Percentiles rank a stretch among this genome's conserved stretches.
These are phyloP conservation scores for Iphiclides podalirius DNA, from an alignment of 2,888 invertebrate genomes.

Conservation along the genomic window DNA sequence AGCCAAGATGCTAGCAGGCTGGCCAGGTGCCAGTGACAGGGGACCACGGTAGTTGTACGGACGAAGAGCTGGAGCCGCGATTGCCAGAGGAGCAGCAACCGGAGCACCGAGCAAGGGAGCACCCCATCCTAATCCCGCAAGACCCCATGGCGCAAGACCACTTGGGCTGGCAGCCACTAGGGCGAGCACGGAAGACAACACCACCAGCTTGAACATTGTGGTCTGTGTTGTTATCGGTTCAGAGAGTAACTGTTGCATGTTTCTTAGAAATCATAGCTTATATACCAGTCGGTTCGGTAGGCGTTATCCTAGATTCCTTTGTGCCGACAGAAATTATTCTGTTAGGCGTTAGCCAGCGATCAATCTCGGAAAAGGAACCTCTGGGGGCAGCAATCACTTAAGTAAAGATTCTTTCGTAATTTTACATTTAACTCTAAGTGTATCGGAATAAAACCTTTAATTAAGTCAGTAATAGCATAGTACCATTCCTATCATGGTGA, in stretches of 20 bases:
- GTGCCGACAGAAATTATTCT: constrained; percentile 35
- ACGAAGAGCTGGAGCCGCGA: constrained; percentile 47
- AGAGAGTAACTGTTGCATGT: constrained; percentile 58
- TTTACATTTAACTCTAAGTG: constrained; percentile 11
- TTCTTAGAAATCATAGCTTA: constrained; percentile 50
- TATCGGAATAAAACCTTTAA: constrained; percentile 3
- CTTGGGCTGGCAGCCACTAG: constrained; percentile 75
- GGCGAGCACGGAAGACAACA: constrained; percentile 82
- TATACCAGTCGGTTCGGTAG: constrained; percentile 62
- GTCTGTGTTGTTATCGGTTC: constrained; percentile 70
- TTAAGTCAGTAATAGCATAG: constrained; percentile 35
- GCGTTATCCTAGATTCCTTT: constrained; percentile 66
- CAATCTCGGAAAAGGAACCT: constrained; percentile 32
- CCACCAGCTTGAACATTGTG: constrained; percentile 81
- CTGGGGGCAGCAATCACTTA: constrained; percentile 1
- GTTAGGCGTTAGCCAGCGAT: constrained; percentile 31
- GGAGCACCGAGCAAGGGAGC: constrained; percentile 49
- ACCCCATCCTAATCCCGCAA: constrained; percentile 31
- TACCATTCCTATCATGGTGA: constrained; percentile 47
- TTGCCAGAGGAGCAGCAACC: constrained; percentile 29
- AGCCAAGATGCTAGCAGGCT: constrained; percentile 68
- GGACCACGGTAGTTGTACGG: constrained; percentile 69
- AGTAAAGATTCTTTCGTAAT: neutral
- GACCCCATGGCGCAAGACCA: constrained; percentile 38
- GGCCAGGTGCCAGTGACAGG: constrained; percentile 64